Conservation (phyloP, 2,888 invertebrate genomes). For the Neoaliturus tenellus region DNA sequence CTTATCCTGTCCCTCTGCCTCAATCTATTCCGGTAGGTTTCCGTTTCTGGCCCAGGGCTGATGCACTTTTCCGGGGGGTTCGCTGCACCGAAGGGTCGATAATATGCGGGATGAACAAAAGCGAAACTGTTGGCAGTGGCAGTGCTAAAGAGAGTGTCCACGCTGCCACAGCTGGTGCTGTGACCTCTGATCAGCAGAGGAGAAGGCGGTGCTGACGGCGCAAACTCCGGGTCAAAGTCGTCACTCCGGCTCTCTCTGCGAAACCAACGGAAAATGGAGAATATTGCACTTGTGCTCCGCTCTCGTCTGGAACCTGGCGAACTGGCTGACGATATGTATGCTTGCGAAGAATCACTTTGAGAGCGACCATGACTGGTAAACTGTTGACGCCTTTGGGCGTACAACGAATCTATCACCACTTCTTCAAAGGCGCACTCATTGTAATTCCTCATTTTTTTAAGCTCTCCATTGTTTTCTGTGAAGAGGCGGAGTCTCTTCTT, state of each 20-base stretch:
- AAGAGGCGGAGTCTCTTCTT: slow-evolving; percentile 51
- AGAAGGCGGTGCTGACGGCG: slow-evolving; percentile 62
- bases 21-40: slow-evolving; percentile 79
- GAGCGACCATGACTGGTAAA: slow-evolving; percentile 56
- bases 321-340: slow-evolving; percentile 48
- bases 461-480: slow-evolving; percentile 40
- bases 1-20: slow-evolving; percentile 77
- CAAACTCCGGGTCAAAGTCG: slow-evolving; percentile 64
- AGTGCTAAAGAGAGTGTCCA: slow-evolving; percentile 82
- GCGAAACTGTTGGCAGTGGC: slow-evolving; percentile 85
- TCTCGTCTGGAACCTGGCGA: slow-evolving; percentile 59
- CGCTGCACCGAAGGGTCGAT: slow-evolving; percentile 71
- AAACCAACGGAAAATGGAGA: slow-evolving; percentile 85
- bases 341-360: slow-evolving; percentile 55
- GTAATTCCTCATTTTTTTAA: slow-evolving; percentile 43
- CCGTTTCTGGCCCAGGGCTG: slow-evolving; percentile 77
- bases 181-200: slow-evolving; percentile 65
- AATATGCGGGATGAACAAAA: slow-evolving; percentile 78
- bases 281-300: slow-evolving; percentile 72
- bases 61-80: slow-evolving; percentile 71
- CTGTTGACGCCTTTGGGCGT: slow-evolving; percentile 56
- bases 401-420: slow-evolving; percentile 52
- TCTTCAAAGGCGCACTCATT: slow-evolving; percentile 41
- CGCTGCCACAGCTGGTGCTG: slow-evolving; percentile 77
- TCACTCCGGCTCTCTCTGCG: slow-evolving; percentile 73